phyloP scores from a whole-genome alignment of 2,888 invertebrate genomes.

The Plagodis dolabraria region DNA sequence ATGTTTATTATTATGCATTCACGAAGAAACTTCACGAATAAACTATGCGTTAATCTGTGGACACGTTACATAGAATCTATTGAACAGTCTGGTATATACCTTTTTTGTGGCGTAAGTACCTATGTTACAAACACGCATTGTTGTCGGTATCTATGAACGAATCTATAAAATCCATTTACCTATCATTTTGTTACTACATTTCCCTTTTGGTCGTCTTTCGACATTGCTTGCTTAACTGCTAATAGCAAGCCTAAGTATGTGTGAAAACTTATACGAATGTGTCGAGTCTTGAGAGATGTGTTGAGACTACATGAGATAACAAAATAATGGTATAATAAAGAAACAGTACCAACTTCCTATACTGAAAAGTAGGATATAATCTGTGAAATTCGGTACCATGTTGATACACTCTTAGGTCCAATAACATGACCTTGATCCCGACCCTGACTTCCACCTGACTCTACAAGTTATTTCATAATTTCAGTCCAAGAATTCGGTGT shows the following conservation, averaged over 20 bases:
- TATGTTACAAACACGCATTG: constrained; percentile 74
- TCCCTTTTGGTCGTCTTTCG: constrained; percentile 35
- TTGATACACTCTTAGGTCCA: no score
- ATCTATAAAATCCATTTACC: constrained; percentile 59
- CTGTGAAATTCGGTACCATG: no score
- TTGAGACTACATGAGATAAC: no score
- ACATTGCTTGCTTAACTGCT: constrained; percentile 20
- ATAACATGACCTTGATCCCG: no score
- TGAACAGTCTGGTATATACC: not conserved
- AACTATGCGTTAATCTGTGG: constrained; percentile 18
- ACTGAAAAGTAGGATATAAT: no score
- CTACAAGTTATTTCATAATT: no score
- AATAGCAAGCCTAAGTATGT: not conserved
- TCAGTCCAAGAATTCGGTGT: no score
- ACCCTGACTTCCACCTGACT: no score
- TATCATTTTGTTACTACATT: constrained; percentile 39
- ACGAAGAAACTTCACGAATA: constrained; percentile 13
- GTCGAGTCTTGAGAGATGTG: no score
- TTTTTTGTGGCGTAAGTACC: constrained; percentile 30
- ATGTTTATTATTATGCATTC: constrained; percentile 4
- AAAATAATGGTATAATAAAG: no score
- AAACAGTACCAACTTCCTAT: no score
- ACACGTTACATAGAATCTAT: constrained; percentile 10
- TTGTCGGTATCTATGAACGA: constrained; percentile 69
- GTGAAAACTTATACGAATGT: no score